Evolutionary conservation across 2,888 invertebrate genomes (phyloP), one percentile per base, ranked within the genome.

Genomic region (Orgyia antiqua): DNA sequence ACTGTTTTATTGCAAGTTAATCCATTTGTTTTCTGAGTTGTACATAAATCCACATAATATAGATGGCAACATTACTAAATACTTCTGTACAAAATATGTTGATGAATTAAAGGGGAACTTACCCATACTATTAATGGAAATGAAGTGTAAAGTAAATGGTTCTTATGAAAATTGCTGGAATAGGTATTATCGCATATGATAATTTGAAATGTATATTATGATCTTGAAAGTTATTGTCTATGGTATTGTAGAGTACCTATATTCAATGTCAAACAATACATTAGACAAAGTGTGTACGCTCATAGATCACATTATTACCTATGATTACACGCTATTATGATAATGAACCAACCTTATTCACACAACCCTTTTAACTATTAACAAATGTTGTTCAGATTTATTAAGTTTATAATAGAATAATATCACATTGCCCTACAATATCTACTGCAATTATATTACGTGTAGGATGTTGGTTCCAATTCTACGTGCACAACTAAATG

Each of bases 291-390:
- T 42, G 48, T 53, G 48, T 45, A 39, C 45, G 55, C 28, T 42
- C 43, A 38, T 44, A 50, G 36, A 44, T 38, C 30, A 37, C 31
- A 38, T 30, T 44, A 52, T 45, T 42, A 43, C 39, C 29, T 27
- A 41, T 43, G 23, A 59, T 59, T 59, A 58, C 36, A 48, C 18
- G 50, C 35, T 27, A 55, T 59, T 58, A 53, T 39, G 45, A n/a
- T 41, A 42, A n/a, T n/a, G n/a, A n/a, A 40, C 32, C 54, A 58
- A 47, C 63, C 61, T 62, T 58, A 58, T 46, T 43, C 35, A 44
- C 27, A 48, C 45, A 42, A 47, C 38, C 45, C 50, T 51, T 41
- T 36, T 31, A 25, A 24, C 8, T 9, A 3, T 10, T 35, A 44
- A 34, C 45, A 49, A 46, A 54, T 56, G 58, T 48, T 44, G 27